Conservation (phyloP, 2,888 invertebrate species). For the Parnassius orleans region DNA sequence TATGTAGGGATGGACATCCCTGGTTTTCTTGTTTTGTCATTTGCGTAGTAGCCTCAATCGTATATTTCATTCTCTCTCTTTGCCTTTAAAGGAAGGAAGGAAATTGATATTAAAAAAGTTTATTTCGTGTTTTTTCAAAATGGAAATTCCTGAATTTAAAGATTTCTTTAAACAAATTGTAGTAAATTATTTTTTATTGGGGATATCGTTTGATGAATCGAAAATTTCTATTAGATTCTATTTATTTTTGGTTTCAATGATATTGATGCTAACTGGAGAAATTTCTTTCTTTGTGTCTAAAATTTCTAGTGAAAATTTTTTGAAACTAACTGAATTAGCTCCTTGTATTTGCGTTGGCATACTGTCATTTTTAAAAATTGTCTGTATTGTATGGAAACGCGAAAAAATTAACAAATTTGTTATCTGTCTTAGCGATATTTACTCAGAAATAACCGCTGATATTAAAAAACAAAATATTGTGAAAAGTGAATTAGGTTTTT, state of each 20-base stretch:
- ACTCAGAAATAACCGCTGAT: constrained; percentile 42
- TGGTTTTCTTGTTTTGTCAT: too few relatives aligned
- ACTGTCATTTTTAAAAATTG: constrained; percentile 48
- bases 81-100: too few relatives aligned
- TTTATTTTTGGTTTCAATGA: constrained; percentile 34
- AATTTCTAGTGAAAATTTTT: constrained; percentile 53
- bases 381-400: constrained; percentile 35
- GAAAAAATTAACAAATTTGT: constrained; percentile 46
- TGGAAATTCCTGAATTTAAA: constrained; percentile 46
- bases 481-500: constrained; percentile 41
- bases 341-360: constrained; percentile 53
- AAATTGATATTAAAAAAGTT: too few relatives aligned
- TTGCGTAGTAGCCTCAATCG: too few relatives aligned
- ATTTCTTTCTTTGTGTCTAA: constrained; percentile 46
- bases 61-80: too few relatives aligned
- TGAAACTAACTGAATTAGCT: constrained; percentile 54
- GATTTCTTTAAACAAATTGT: constrained; percentile 53
- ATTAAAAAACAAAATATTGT: constrained; percentile 40
- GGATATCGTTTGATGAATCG: constrained; percentile 45
- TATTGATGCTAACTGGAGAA: constrained; percentile 44
- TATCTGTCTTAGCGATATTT: constrained; percentile 41
- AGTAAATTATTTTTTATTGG: constrained; percentile 45
- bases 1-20: too few relatives aligned
- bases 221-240: constrained; percentile 43
- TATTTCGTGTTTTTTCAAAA: constrained; percentile 16